Evolutionary conservation across 1,140 invertebrate genomes (phyloP).

Genomic region (Colletes latitarsis): DNA sequence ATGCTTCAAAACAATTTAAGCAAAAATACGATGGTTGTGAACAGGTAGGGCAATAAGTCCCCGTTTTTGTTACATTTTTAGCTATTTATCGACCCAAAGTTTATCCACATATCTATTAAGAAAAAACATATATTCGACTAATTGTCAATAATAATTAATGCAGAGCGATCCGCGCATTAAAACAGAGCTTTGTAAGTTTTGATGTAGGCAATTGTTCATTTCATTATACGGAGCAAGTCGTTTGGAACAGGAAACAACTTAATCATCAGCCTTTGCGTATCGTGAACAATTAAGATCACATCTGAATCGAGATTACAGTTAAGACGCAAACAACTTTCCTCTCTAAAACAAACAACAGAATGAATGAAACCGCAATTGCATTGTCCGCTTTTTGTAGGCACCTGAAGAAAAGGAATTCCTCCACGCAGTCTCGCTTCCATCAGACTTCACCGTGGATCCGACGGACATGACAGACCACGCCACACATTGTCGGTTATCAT

Average conservation of each 20-base stretch:
- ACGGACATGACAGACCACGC: slow-evolving; percentile 4
- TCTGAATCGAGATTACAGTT: not conserved
- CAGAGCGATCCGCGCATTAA: no score
- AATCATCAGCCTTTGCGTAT: not conserved
- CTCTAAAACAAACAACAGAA: slow-evolving; percentile 25
- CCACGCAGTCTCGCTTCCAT: not conserved
- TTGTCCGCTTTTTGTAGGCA: slow-evolving; percentile 9
- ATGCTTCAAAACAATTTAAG: no score
- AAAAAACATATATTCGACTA: no score
- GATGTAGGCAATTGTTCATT: no score
- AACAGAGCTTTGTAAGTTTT: no score
- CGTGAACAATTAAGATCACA: not conserved
- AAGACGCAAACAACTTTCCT: not conserved
- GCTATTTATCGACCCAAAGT: no score
- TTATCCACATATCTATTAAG: no score
- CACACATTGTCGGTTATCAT: slow-evolving; percentile 6
- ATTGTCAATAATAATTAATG: no score
- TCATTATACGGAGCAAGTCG: not conserved
- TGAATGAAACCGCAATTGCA: slow-evolving; percentile 21
- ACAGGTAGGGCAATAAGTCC: no score
- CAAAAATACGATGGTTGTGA: no score
- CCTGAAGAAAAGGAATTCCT: slow-evolving; percentile 21
- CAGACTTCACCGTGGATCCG: not conserved
- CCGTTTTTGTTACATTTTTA: no score
- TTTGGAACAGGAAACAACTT: not conserved